Percentiles rank a stretch among this genome's conserved stretches.
phyloP scores from a whole-genome alignment of 1,140 invertebrate genomes.

The Drosophila miranda region DNA sequence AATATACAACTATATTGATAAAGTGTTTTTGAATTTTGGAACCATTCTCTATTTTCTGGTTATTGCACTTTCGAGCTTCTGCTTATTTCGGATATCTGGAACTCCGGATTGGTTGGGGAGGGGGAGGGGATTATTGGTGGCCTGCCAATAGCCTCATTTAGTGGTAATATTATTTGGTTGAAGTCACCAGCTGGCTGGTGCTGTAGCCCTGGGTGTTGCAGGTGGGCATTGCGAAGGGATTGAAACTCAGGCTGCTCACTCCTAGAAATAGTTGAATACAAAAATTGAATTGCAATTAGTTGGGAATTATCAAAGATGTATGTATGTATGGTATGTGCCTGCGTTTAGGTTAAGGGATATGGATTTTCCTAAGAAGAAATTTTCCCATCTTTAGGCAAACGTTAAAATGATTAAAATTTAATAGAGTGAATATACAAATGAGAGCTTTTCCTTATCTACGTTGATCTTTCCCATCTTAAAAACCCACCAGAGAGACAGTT shows the following conservation, averaged over 20 bases:
- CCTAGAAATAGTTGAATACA: constrained; percentile 82
- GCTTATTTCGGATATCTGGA: constrained; percentile 33
- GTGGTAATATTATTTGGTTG: constrained; percentile 89
- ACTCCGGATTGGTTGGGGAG: no score
- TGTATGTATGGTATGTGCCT: no score
- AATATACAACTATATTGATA: constrained; percentile 53
- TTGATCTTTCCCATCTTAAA: no score
- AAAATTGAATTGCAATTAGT: background rate
- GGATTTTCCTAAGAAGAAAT: background rate
- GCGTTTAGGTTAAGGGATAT: background rate
- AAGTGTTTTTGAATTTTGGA: constrained; percentile 52
- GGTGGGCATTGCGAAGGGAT: constrained; percentile 94
- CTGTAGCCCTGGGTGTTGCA: constrained; percentile 93
- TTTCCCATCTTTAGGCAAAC: no score
- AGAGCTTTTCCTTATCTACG: background rate
- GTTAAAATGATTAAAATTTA: no score
- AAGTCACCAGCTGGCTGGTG: constrained; percentile 90
- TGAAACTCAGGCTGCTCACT: constrained; percentile 91
- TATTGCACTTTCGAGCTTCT: constrained; percentile 38
- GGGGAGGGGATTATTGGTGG: constrained; percentile 17
- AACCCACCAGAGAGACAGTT: background rate
- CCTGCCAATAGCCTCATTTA: constrained; percentile 65
- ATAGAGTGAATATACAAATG: background rate
- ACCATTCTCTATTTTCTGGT: constrained; percentile 31
- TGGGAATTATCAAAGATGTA: background rate